A percentile compares a stretch with the other conserved stretches of the same genome.
Conservation (phyloP, 30 jellyfish, hydroid and myxozoan species). For the Pelagia noctiluca region DNA sequence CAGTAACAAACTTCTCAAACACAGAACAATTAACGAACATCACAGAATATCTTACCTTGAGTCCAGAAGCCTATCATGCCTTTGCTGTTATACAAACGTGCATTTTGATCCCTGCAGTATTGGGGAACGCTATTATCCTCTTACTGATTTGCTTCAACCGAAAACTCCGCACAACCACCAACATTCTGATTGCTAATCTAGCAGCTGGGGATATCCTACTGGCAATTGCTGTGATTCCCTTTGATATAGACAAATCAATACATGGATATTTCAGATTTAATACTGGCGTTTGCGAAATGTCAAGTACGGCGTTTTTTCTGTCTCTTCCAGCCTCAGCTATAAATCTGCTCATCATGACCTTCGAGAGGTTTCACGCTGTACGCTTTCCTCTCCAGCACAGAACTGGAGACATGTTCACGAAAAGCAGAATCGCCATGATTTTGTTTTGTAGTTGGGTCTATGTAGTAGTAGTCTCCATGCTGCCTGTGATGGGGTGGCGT, state of each 20-base stretch:
- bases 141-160: constrained; percentile 45
- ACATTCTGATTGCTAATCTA: constrained; percentile 78
- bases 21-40: no score
- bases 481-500: constrained; percentile 83
- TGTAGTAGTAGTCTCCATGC: constrained; percentile 49
- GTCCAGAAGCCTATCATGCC: no score
- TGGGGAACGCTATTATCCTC: constrained; percentile 47
- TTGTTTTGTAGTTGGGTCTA: constrained; percentile 76
- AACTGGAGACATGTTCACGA: constrained; percentile 67
- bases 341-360: constrained; percentile 72
- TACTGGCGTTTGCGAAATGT: constrained; percentile 62
- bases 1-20: no score
- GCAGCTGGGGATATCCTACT: constrained; percentile 81
- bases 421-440: constrained; percentile 49
- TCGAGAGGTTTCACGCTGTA: constrained; percentile 80
- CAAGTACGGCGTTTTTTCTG: constrained; percentile 72
- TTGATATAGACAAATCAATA: constrained; percentile 71
- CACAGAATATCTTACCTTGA: no score
- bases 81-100: constrained; percentile 7
- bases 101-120: constrained; percentile 33
- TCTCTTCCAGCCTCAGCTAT: constrained; percentile 89
- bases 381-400: constrained; percentile 77
- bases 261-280: constrained; percentile 69
- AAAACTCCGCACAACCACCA: constrained; percentile 77
- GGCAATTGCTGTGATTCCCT: constrained; percentile 67